These are phyloP conservation scores for Odontesthes bonariensis DNA, from an alignment of 2,113 vertebrate genomes.

Conservation along the genomic window DNA sequence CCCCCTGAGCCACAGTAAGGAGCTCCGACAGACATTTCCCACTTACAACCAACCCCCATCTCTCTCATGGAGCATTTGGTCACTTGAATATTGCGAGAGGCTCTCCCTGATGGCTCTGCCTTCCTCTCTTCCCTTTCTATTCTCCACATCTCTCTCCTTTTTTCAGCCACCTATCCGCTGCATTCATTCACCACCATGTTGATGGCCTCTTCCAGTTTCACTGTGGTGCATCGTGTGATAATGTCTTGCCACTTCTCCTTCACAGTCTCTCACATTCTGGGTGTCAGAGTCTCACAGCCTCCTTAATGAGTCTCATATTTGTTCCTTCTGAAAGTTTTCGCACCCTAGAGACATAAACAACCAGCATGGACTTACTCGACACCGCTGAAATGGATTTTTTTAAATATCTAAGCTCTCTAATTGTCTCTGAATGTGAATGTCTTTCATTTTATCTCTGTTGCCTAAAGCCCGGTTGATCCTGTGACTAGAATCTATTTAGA, in stretches of 20 bases:
- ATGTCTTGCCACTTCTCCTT: conserved; percentile 38
- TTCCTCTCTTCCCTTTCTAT: not conserved
- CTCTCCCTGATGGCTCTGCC: conserved; percentile 17
- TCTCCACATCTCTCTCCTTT: not conserved
- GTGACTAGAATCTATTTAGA: conserved; percentile 43
- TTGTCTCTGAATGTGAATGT: conserved; percentile 38
- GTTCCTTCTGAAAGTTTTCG: conserved; percentile 30
- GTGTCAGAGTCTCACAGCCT: conserved; percentile 36
- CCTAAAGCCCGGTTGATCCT: conserved; percentile 36
- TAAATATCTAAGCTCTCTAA: conserved; percentile 16
- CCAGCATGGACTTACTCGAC: not conserved
- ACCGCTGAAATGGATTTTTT: conserved; percentile 18
- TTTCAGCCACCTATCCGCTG: conserved; percentile 30
- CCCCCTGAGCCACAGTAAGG: conserved; percentile 16
- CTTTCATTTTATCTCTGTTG: conserved; percentile 32
- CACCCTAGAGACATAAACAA: conserved; percentile 24
- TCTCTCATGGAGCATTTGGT: conserved; percentile 43
- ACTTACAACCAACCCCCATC: conserved; percentile 7
- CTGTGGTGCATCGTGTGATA: conserved; percentile 45
- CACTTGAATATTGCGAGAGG: conserved; percentile 34
- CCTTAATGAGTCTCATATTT: conserved; percentile 34
- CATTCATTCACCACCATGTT: conserved; percentile 14
- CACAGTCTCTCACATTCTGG: conserved; percentile 29
- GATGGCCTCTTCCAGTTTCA: conserved; percentile 40
- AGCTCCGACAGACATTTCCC: conserved; percentile 25